Base-by-base conservation (phyloP, 2,888 invertebrate species). In the Napeogenes sylphis region DNA sequence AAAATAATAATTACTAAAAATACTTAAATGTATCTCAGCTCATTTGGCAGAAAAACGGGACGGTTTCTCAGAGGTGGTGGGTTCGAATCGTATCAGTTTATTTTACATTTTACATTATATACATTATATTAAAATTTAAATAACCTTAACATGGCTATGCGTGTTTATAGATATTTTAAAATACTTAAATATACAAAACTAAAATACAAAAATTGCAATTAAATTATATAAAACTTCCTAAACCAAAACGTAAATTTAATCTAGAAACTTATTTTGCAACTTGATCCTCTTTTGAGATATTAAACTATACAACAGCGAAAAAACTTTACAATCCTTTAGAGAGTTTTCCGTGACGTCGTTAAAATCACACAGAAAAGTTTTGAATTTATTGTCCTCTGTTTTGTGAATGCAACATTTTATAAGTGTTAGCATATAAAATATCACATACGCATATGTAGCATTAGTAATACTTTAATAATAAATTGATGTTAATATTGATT, bases 271-370 rank as follows among this genome's bases (percentile, higher is more conserved):
- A 51, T 38, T 51, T 51, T 42, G 56, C 33, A 35, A 56, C 46
- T 51, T 45, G 38, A 35, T 30, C 56, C 46, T 59, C 56, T 60
- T 42, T 63, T 63, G 63, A 46, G 58, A 62, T 51, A 62, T 42
- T 42, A 45, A 62, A 62, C 58, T 56, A 47, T 38, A 63, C 46
- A 58, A 59, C 55, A 32, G 32, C 45, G 58, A 63, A 63, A 63
- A 59, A 51, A 14, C 59, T 45, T 55, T 58, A 47, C 54, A 59
- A 56, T 63, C 57, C 60, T 57, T 60, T 57, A 60, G 46, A 54
- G 54, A 55, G 21, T 60, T 59, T 63, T 63, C 60, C 53, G 57
- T 57, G 60, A 63, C 46, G 54, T 63, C 56, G 56, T 60, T 63
- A 63, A 63, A 57, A 60, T 55, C 56, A 30, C 51, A 55, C 46